Base-by-base conservation (phyloP, 2,888 invertebrate species). In the Odiellus spinosus region DNA sequence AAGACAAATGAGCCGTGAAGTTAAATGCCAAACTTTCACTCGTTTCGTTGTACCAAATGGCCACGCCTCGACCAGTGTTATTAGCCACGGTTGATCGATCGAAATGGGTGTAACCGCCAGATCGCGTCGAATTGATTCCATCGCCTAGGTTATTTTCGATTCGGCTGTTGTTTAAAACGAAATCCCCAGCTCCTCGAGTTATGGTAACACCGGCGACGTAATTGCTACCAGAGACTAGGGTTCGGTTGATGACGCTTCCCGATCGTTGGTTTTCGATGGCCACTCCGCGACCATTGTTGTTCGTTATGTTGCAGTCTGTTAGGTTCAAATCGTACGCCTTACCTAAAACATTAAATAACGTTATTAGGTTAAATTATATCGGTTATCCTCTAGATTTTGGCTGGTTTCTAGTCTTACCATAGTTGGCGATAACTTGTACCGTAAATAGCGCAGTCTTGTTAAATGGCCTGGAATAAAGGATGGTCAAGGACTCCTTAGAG, bases 261-360 rank as follows among this genome's bases (percentile, higher is more conserved):
- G 87, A 87, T 60, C 93, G 75, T 46, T 95, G 72, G 64, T 90
- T 87, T 64, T 91, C 87, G 12, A 86, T 76, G n/a, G 77, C 83
- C 44, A 98, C 76, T n/a, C 98, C 98, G 62, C 91, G 78, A 0
- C 95, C 95, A 56, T 81, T 80, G 68, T 98, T 98, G 63, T 84
- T 80, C 2, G 80, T 77, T 49, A 96, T 77, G 33, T 78, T 76
- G 1, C 86, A 82, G 59, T 85, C 79, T 1, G 82, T 80, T 15
- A 98, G 74, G 59, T 85, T 85, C 46, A 95, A 70, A 64, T 95
- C 93, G 63, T 80, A 87, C 20, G 78, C 77, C 71, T 83, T 73
- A 48, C 64, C 73, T 71, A 54, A 35, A 45, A 50, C n/a, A 33
- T 15, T 34, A 21, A 44, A 15, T 17, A 40, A 15, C 17, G 17